Percentiles rank a stretch among this genome's conserved stretches.
Conservation (phyloP, 2,113 vertebrate genomes). For the Pholis gunnellus region DNA sequence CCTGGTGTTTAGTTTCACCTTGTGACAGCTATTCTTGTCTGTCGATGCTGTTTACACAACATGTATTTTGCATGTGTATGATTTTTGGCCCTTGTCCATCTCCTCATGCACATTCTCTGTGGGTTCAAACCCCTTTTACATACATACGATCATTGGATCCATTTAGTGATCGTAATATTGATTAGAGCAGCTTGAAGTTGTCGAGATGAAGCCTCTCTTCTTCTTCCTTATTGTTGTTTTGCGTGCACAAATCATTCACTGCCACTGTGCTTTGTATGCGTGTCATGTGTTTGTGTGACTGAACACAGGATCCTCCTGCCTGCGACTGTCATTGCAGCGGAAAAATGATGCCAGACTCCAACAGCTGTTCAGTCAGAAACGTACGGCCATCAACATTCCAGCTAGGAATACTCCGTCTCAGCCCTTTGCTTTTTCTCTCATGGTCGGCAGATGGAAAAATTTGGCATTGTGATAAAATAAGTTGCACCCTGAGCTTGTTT, state of each 20-base stretch:
- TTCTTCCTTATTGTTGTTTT: background rate
- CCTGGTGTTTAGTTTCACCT: background rate
- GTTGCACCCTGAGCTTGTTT: slow-evolving; percentile 32
- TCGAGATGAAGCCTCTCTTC: background rate
- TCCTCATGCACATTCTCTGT: background rate
- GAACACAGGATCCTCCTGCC: slow-evolving; percentile 20
- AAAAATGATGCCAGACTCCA: slow-evolving; percentile 33
- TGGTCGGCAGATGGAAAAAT: slow-evolving; percentile 59
- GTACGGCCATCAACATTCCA: slow-evolving; percentile 50
- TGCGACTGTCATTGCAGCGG: slow-evolving; percentile 24
- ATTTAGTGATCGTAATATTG: background rate
- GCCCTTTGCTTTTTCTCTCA: slow-evolving; percentile 30
- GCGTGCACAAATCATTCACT: background rate
- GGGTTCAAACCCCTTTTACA: background rate
- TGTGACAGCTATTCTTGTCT: background rate
- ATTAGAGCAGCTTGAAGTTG: background rate
- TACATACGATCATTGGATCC: background rate
- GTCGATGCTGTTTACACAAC: background rate
- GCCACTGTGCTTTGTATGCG: background rate
- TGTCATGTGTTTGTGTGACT: background rate
- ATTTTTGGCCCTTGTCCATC: background rate
- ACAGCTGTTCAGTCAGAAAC: slow-evolving; percentile 63
- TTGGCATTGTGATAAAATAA: slow-evolving; percentile 44
- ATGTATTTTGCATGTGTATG: background rate
- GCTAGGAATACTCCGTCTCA: slow-evolving; percentile 48